These are phyloP conservation scores for Aphelenchoides bicaudatus DNA, from an alignment of 2,888 invertebrate genomes.

Conservation along the genomic window DNA sequence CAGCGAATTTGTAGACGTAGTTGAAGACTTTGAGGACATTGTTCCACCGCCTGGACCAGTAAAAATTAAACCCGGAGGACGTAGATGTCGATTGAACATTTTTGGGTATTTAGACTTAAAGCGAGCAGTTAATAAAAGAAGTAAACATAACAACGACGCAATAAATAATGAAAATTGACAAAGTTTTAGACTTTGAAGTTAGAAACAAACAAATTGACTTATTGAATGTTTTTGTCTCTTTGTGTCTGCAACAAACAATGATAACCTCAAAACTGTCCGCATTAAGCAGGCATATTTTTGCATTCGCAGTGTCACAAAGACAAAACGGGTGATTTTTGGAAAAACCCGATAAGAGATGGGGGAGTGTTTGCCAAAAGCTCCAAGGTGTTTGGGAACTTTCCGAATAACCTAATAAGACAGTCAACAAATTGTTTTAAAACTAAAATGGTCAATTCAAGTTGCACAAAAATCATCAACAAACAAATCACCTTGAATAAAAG, in stretches of 20 bases:
- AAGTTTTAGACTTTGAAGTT: background rate
- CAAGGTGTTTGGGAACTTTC: no score
- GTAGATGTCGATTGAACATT: constrained; percentile 6
- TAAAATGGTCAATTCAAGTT: no score
- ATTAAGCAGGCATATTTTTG: no score
- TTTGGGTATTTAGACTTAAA: background rate
- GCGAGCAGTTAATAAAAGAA: background rate
- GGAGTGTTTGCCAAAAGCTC: no score
- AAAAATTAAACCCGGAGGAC: constrained; percentile 3
- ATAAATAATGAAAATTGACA: background rate
- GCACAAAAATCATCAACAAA: no score
- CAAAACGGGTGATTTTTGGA: no score
- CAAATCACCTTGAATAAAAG: no score
- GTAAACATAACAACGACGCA: background rate
- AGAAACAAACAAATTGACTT: background rate
- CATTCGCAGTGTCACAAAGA: no score
- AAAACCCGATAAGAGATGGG: background rate
- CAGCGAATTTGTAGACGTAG: no score
- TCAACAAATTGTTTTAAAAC: no score
- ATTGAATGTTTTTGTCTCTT: background rate
- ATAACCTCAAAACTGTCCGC: background rate
- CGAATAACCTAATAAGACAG: no score
- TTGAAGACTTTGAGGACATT: background rate
- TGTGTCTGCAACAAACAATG: background rate
- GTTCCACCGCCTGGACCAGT: no score